phyloP scores from a whole-genome alignment of 2,797 vertebrate species.

The Lemur catta region DNA sequence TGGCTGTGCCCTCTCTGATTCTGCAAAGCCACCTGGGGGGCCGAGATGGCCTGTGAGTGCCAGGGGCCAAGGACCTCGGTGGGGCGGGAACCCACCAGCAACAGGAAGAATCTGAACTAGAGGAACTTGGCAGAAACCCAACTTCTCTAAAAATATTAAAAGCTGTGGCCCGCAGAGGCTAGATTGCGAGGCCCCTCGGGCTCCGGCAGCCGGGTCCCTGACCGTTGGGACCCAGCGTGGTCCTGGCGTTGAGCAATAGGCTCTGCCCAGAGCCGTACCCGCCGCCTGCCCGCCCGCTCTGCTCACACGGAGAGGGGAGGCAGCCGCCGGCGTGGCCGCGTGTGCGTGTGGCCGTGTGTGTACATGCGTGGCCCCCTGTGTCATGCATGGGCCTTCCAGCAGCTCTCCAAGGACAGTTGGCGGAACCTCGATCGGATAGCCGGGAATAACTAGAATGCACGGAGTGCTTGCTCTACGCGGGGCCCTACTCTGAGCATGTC shows the following conservation, averaged over 20 bases:
- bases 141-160: constrained; percentile 92
- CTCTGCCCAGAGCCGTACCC: background rate
- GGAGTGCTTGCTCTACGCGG: accelerated
- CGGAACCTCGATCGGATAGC: accelerated
- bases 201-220: constrained; percentile 56
- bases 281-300: background rate
- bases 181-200: constrained; percentile 47
- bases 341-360: background rate
- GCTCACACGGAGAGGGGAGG: background rate
- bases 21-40: background rate
- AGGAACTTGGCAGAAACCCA: constrained; percentile 87
- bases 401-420: background rate
- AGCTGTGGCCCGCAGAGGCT: constrained; percentile 80
- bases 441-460: background rate
- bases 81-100: constrained; percentile 77
- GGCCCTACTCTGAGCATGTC: background rate
- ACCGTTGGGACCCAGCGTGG: constrained; percentile 79
- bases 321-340: background rate
- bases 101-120: constrained; percentile 91
- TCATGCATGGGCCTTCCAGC: accelerated
- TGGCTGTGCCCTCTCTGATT: background rate
- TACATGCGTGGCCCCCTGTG: background rate
- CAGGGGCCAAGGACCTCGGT: constrained; percentile 53
- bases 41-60: background rate
- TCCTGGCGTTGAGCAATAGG: constrained; percentile 81